Percentiles rank a stretch among this genome's conserved stretches.
Conservation (phyloP, 2,888 invertebrate species). For the Hyposoter dolosus region DNA sequence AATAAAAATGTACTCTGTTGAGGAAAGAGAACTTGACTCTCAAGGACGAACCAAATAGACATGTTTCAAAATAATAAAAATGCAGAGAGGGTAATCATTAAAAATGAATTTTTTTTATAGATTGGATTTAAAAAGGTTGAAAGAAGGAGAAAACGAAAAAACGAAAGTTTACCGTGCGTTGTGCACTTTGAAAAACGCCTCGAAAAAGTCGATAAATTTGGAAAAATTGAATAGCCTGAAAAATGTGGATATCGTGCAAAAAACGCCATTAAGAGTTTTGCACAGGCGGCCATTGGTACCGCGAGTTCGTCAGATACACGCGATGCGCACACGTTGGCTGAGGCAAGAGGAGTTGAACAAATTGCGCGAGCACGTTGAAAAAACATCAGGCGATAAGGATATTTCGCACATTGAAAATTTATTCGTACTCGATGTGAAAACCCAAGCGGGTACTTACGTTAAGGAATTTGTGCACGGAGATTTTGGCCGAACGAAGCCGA, state of each 20-base stretch:
- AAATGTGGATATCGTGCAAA: constrained; percentile 89
- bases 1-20: neutral
- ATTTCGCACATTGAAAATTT: constrained; percentile 80
- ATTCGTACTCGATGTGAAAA: constrained; percentile 89
- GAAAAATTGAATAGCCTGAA: constrained; percentile 86
- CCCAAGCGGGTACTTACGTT: constrained; percentile 97
- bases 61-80: neutral
- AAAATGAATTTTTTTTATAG: constrained; percentile 82
- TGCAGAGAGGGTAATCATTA: too few species aligned
- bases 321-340: constrained; percentile 86
- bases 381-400: constrained; percentile 41
- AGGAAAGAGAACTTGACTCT: neutral
- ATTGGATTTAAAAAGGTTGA: constrained; percentile 89
- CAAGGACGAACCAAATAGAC: neutral
- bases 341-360: constrained; percentile 72
- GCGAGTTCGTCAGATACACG: constrained; percentile 89
- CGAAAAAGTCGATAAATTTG: constrained; percentile 82
- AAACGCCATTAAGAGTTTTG: constrained; percentile 95
- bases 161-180: constrained; percentile 94
- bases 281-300: constrained; percentile 92
- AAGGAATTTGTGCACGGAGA: constrained; percentile 99
- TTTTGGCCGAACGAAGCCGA: constrained; percentile 94
- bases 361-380: constrained; percentile 55
- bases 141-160: constrained; percentile 95
- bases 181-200: constrained; percentile 87